These are phyloP conservation scores for Tricholaema leucomelas DNA, from an alignment of 2,113 vertebrate genomes.

Conservation along the genomic window DNA sequence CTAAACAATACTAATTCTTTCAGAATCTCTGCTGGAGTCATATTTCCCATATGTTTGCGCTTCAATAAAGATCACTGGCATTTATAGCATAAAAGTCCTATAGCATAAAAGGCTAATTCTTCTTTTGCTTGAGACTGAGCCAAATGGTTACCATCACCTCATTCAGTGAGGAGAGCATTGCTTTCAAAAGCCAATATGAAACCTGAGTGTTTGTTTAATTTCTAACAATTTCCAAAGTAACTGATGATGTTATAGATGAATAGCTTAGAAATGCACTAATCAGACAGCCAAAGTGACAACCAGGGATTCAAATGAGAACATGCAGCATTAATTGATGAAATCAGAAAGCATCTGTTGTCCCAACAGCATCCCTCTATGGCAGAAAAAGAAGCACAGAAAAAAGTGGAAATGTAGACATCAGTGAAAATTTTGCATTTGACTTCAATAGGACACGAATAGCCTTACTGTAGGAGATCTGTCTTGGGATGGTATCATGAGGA, in stretches of 20 bases:
- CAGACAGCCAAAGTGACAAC: background rate
- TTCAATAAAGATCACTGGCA: background rate
- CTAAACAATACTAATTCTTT: conserved; percentile 10
- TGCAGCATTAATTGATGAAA: background rate
- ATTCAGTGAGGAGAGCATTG: background rate
- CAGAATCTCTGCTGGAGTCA: background rate
- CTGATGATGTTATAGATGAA: background rate
- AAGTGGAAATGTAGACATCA: background rate
- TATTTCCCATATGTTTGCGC: background rate
- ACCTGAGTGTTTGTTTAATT: background rate
- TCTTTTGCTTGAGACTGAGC: background rate
- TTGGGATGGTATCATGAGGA: background rate
- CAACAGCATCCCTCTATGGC: background rate
- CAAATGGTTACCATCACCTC: background rate
- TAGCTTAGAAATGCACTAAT: background rate
- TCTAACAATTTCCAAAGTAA: background rate
- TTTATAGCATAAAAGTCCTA: no score
- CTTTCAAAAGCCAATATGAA: background rate
- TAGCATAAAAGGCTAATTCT: background rate
- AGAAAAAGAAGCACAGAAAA: conserved; percentile 1
- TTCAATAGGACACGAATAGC: background rate
- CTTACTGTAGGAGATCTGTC: background rate
- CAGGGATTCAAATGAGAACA: background rate
- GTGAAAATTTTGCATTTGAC: background rate
- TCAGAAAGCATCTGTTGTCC: conserved; percentile 38